Evolutionary conservation across 2,797 vertebrate genomes (phyloP).

Genomic region (Tachyglossus aculeatus): DNA sequence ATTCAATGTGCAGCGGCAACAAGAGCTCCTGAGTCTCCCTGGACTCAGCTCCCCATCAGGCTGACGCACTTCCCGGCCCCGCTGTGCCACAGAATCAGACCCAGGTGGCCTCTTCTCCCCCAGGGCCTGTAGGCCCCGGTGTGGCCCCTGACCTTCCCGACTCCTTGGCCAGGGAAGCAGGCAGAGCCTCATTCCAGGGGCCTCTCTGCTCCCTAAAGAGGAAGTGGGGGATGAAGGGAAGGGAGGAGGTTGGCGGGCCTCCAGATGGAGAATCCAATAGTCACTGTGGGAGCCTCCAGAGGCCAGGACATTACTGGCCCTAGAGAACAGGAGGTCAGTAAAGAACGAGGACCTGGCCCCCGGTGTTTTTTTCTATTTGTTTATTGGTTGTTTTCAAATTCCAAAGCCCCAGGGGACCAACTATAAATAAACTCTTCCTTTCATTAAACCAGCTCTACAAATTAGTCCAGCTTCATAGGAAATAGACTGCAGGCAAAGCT

Average conservation of each 20-base stretch:
- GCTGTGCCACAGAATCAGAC: no score
- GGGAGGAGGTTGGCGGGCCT: background rate
- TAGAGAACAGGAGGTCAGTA: no score
- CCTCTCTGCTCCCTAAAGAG: no score
- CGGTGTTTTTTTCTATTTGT: no score
- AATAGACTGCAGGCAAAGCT: no score
- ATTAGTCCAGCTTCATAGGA: background rate
- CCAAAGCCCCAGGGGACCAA: background rate
- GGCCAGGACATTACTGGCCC: no score
- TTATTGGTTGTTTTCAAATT: slow-evolving; percentile 16
- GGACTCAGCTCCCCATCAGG: background rate
- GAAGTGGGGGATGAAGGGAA: background rate
- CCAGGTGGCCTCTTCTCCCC: background rate
- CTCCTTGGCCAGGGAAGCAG: no score
- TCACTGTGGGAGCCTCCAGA: background rate
- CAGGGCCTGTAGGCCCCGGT: no score
- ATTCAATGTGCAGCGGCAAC: background rate
- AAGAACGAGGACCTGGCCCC: no score
- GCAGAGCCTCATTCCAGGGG: no score
- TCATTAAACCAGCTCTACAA: background rate
- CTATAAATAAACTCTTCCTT: background rate
- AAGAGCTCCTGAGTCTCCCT: background rate
- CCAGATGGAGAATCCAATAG: background rate
- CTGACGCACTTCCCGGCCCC: background rate
- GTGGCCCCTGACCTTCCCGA: no score